phyloP scores from a whole-genome alignment of 2,113 vertebrate genomes.

The Todiramphus chloris region DNA sequence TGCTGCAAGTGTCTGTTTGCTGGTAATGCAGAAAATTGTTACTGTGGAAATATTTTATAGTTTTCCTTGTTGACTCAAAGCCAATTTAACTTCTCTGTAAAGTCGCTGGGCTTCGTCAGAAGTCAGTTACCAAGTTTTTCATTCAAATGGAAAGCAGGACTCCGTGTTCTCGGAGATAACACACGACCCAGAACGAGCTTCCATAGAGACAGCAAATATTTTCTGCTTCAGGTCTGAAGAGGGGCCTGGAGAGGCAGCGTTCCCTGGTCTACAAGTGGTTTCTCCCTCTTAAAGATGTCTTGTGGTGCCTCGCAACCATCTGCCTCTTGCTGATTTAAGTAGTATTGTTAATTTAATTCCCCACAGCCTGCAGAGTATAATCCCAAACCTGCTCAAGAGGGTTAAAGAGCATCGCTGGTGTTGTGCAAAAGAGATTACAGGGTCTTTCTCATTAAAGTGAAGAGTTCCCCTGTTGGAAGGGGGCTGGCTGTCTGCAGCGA shows the following conservation, averaged over 20 bases:
- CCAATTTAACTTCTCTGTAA: background rate
- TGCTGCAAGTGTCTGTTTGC: background rate
- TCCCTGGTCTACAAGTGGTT: background rate
- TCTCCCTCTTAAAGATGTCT: background rate
- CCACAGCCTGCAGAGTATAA: background rate
- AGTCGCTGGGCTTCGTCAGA: background rate
- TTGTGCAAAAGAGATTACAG: background rate
- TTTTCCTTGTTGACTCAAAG: background rate
- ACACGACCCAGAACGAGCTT: background rate
- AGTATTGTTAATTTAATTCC: background rate
- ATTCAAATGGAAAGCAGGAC: no score
- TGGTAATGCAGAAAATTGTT: background rate
- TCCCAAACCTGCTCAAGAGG: background rate
- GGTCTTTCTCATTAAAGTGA: background rate
- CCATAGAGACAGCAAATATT: accelerated
- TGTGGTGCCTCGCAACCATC: background rate
- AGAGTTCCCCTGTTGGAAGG: background rate
- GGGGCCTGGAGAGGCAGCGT: background rate
- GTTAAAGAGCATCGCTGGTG: background rate
- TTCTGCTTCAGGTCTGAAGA: background rate
- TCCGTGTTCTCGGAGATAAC: background rate
- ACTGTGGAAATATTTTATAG: background rate
- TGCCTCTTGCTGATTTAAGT: background rate
- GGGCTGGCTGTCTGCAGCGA: accelerated
- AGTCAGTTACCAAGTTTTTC: background rate